phyloP scores from a whole-genome alignment of 2,888 invertebrate genomes.

The Eupithecia subfuscata region DNA sequence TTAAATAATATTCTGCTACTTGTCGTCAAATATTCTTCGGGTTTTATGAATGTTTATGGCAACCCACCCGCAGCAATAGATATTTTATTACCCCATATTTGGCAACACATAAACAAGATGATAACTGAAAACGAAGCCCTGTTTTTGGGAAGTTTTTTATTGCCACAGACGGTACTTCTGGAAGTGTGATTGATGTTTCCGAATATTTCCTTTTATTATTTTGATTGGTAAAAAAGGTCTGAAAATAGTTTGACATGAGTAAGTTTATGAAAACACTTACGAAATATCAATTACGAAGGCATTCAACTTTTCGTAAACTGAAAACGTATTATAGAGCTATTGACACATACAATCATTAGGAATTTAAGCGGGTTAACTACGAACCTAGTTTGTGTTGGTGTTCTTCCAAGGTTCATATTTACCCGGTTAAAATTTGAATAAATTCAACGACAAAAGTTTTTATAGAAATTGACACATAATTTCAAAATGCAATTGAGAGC shows the following conservation, averaged over 20 bases:
- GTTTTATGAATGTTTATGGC: constrained; percentile 47
- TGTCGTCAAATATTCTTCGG: constrained; percentile 35
- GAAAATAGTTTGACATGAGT: background rate
- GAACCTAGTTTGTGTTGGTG: no score
- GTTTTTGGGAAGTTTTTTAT: constrained; percentile 51
- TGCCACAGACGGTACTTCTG: constrained; percentile 44
- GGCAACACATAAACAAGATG: constrained; percentile 58
- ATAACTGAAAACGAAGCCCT: constrained; percentile 52
- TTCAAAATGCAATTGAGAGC: background rate
- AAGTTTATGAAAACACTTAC: background rate
- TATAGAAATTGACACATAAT: no score
- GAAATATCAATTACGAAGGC: no score
- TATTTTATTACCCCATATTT: constrained; percentile 55
- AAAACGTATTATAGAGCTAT: background rate
- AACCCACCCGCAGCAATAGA: constrained; percentile 49
- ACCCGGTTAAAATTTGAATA: no score
- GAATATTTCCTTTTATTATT: constrained; percentile 47
- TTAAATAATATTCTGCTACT: constrained; percentile 32
- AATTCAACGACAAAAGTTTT: no score
- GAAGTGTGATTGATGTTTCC: constrained; percentile 51
- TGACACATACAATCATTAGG: background rate
- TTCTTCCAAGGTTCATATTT: no score
- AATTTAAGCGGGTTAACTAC: no score
- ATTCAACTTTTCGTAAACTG: background rate
- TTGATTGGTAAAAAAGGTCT: constrained; percentile 32